Percentiles rank a stretch among this genome's conserved stretches.
phyloP scores from a whole-genome alignment of 1,140 invertebrate species.

The Ips typographus region DNA sequence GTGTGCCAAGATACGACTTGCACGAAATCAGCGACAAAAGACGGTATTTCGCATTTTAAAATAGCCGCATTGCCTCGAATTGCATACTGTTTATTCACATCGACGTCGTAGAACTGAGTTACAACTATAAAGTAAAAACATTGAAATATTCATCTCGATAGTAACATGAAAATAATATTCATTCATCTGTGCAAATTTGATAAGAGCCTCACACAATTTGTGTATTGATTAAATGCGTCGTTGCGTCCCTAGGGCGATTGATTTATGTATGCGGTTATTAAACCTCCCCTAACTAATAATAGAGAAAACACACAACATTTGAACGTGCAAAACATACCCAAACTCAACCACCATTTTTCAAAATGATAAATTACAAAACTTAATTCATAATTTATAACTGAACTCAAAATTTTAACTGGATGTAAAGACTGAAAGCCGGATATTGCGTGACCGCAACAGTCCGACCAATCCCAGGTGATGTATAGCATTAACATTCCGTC shows the following conservation, averaged over 20 bases:
- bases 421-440: too few relatives aligned
- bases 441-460: too few relatives aligned
- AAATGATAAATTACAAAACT: too few relatives aligned
- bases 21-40: slow-evolving; percentile 90
- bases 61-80: slow-evolving; percentile 89
- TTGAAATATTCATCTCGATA: not conserved
- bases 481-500: too few relatives aligned
- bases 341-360: too few relatives aligned
- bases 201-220: not conserved
- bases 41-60: slow-evolving; percentile 88
- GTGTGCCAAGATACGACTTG: slow-evolving; percentile 86
- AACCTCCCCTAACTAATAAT: not conserved
- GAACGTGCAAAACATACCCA: too few relatives aligned
- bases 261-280: slow-evolving; percentile 3
- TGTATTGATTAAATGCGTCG: slow-evolving; percentile 7
- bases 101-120: slow-evolving; percentile 81
- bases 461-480: too few relatives aligned
- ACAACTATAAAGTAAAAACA: slow-evolving; percentile 63
- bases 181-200: slow-evolving; percentile 4
- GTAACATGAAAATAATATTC: slow-evolving; percentile 3
- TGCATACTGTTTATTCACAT: slow-evolving; percentile 89
- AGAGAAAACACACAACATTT: too few relatives aligned
- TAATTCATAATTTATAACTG: too few relatives aligned
- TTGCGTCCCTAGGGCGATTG: not conserved
- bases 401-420: too few relatives aligned